These are phyloP conservation scores for Drepanosiphum platanoidis DNA, from an alignment of 2,888 invertebrate genomes.

Conservation along the genomic window DNA sequence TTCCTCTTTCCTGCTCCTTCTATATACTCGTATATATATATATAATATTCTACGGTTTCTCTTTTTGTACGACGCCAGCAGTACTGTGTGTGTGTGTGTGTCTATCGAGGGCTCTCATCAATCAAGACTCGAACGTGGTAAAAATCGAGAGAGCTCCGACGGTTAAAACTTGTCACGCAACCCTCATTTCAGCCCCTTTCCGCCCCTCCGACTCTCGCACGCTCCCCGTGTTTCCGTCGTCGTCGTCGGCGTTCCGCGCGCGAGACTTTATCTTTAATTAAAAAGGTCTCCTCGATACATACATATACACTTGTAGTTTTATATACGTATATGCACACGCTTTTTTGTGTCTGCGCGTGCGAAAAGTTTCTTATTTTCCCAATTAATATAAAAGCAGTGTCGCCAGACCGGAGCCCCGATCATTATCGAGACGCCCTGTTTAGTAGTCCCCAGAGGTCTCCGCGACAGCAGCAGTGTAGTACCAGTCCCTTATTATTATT, in stretches of 20 bases:
- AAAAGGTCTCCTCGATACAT: constrained; percentile 51
- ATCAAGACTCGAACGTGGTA: constrained; percentile 58
- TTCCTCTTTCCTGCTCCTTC: neutral
- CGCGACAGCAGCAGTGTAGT: too few relatives aligned
- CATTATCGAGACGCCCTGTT: constrained; percentile 56
- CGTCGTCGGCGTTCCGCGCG: constrained; percentile 7
- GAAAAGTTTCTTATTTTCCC: constrained; percentile 59
- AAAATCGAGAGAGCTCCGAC: constrained; percentile 55
- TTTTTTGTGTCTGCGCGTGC: constrained; percentile 40
- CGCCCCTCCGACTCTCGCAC: neutral
- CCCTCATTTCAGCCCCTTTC: constrained; percentile 16
- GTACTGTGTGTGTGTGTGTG: too few relatives aligned
- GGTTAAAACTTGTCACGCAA: constrained; percentile 59
- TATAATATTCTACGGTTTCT: constrained; percentile 23
- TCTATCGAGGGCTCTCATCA: constrained; percentile 55
- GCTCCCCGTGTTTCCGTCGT: neutral
- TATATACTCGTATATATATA: too few relatives aligned
- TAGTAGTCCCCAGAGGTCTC: constrained; percentile 50
- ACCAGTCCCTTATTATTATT: constrained; percentile 45
- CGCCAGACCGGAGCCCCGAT: constrained; percentile 55
- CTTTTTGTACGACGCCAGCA: constrained; percentile 43
- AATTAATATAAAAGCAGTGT: constrained; percentile 62
- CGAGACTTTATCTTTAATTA: constrained; percentile 61
- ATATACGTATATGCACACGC: too few relatives aligned
- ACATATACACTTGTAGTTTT: constrained; percentile 1